Base-by-base conservation (phyloP, 1,140 invertebrate genomes). In the Drosophila oshimai region DNA sequence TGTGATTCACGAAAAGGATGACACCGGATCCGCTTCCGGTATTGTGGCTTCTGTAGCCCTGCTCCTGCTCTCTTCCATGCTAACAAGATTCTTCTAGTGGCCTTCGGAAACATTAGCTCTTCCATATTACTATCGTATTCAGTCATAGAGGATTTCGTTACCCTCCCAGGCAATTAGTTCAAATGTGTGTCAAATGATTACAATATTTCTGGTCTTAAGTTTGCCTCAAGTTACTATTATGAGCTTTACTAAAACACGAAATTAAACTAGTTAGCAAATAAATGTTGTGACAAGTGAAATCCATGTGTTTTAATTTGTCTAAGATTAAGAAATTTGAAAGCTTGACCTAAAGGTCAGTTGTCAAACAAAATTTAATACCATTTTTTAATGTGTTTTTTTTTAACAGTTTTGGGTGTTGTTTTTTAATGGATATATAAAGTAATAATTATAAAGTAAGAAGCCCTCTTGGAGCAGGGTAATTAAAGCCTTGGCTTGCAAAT, bases 11-110 rank as follows among this genome's bases (percentile, higher is more conserved):
- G 55, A 72, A 6, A 65, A 74, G 17, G 26, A 9, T 29, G 61
- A 70, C 0, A 22, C 20, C 5, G 44, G 34, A 41, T 17, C 41
- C 0, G 70, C 74, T 0, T 44, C 60, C 4, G 64, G 29, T 4
- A 46, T 84, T 4, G 17, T 74, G 7, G 76, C 46, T 6, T 81
- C 81, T 7, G 18, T 77, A 1, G 22, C 41, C 0, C 29, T 86
- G 29, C 46, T 86, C 0, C 15, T 86, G 31, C 6, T 76, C 15
- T 69, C 81, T 6, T 31, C 28, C 12, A 13, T 74, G 15, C 18
- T 67, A 5, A 58, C 70, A 2, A 65, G 50, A 17, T 45, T 58
- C 20, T 31, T 74, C n/a, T 68, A 74, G 26, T 26, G 31, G n/a
- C 7, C 10, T 2, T 7, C 6, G 3, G 5, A 9, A 4, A 5